Conservation (phyloP, 2,888 invertebrate species). For the Drosophila fulvimacula region DNA sequence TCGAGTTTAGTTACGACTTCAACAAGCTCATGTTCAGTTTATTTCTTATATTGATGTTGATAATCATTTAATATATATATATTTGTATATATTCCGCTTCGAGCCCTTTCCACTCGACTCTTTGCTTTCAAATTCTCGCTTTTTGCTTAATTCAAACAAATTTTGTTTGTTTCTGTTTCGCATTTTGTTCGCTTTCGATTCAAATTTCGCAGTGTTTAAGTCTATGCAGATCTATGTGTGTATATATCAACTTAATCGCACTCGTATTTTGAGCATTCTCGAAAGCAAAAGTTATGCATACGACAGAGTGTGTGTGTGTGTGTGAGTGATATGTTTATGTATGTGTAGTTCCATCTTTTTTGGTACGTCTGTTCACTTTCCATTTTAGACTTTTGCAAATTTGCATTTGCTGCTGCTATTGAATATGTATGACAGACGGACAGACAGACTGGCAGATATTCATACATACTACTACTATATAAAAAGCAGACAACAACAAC, state of each 20-base stretch:
- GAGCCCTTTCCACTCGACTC: constrained; percentile 19
- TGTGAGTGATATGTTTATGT: constrained; percentile 4
- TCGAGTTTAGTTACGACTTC: too few species aligned
- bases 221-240: constrained; percentile 3
- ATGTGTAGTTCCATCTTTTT: constrained; percentile 2
- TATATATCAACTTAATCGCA: constrained; percentile 4
- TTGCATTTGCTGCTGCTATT: constrained; percentile 74
- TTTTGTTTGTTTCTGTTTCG: constrained; percentile 3
- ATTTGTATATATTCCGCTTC: neutral
- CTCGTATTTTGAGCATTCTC: constrained; percentile 54
- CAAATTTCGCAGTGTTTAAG: constrained; percentile 12
- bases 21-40: too few species aligned
- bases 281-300: constrained; percentile 58
- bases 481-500: constrained; percentile 30
- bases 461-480: constrained; percentile 26
- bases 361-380: constrained; percentile 68
- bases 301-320: too few species aligned
- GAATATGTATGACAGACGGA: constrained; percentile 69
- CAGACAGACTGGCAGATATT: neutral
- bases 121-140: constrained; percentile 22
- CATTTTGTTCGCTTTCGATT: constrained; percentile 20
- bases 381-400: constrained; percentile 75
- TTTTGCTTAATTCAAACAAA: constrained; percentile 2
- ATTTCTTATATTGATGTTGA: neutral
- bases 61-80: neutral